A percentile compares a stretch with the other conserved stretches of the same genome.
phyloP scores from a whole-genome alignment of 2,113 vertebrate genomes.

The Procavia capensis region DNA sequence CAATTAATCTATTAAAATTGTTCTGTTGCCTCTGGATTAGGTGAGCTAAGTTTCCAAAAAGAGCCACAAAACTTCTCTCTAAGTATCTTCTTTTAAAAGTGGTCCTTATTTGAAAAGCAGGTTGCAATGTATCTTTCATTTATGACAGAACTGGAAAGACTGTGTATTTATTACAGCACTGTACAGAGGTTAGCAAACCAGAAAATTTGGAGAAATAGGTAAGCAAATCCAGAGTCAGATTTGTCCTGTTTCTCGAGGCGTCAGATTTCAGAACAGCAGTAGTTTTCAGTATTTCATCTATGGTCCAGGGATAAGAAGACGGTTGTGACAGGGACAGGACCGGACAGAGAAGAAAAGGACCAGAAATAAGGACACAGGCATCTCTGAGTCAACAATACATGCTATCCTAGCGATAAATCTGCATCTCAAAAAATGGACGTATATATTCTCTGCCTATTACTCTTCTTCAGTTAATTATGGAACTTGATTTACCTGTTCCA shows the following conservation, averaged over 20 bases:
- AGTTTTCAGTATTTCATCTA: conserved; percentile 24
- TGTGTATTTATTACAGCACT: background rate
- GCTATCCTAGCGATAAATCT: background rate
- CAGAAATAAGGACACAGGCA: background rate
- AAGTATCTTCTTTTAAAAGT: conserved; percentile 34
- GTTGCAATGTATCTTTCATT: background rate
- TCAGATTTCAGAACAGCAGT: background rate
- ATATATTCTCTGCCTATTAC: background rate
- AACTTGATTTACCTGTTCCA: background rate
- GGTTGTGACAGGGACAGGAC: background rate
- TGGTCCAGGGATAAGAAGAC: conserved; percentile 24
- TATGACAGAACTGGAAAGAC: background rate
- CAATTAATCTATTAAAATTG: conserved; percentile 48
- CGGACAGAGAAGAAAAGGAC: background rate
- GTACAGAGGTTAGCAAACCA: background rate
- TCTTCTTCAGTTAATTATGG: conserved; percentile 2
- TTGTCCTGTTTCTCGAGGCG: background rate
- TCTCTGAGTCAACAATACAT: background rate
- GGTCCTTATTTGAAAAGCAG: background rate
- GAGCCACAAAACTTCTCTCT: conserved; percentile 24
- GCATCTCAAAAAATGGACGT: background rate
- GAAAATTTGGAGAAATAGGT: background rate
- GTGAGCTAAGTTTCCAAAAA: conserved; percentile 55
- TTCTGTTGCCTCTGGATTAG: background rate
- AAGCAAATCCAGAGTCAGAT: background rate